A percentile compares a stretch with the other conserved stretches of the same genome.
Evolutionary conservation across 2,797 vertebrate genomes (phyloP).

Genomic region (Microctenopoma steveboyesi): DNA sequence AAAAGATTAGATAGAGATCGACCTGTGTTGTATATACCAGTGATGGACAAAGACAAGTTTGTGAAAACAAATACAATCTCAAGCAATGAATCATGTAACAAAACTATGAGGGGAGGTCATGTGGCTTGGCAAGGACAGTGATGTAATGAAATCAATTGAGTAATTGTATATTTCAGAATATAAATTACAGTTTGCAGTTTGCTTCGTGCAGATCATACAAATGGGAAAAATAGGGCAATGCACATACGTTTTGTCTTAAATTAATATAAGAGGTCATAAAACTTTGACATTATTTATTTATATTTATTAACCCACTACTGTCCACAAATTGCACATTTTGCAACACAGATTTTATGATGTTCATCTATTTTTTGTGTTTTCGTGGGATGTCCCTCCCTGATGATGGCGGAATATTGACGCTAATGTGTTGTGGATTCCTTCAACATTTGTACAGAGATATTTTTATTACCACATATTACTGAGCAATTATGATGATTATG

Average conservation of each 20-base stretch:
- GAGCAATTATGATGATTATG: no score
- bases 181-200: background rate
- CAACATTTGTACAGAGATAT: background rate
- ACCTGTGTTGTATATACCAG: constrained; percentile 9
- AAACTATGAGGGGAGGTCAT: background rate
- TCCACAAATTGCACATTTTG: background rate
- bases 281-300: background rate
- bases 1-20: constrained; percentile 42
- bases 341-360: background rate
- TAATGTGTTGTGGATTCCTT: background rate
- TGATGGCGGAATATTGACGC: background rate
- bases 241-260: background rate
- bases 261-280: background rate
- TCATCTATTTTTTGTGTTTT: background rate
- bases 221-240: background rate
- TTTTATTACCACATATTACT: background rate
- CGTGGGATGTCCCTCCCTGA: background rate
- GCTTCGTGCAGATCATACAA: background rate
- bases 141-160: no score
- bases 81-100: background rate
- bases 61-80: constrained; percentile 7
- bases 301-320: background rate
- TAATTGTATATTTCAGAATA: no score
- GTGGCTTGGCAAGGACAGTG: background rate
- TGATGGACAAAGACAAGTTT: constrained; percentile 6